A percentile compares a stretch with the other conserved stretches of the same genome.
These are phyloP conservation scores for Solea solea DNA, from an alignment of 2,113 vertebrate species.

Conservation along the genomic window DNA sequence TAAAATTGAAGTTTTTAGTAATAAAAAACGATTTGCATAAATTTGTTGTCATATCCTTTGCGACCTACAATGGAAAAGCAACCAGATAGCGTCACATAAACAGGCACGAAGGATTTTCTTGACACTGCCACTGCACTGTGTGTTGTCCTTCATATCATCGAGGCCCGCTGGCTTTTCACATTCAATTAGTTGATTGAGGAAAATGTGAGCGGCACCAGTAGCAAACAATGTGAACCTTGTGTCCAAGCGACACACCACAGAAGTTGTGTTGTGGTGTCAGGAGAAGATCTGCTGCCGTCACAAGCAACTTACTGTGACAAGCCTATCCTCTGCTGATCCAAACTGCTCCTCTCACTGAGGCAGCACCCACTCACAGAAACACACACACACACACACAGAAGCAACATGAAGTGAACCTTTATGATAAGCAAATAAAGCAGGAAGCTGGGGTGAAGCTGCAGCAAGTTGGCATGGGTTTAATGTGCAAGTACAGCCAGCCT, in stretches of 20 bases:
- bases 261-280: conserved; percentile 75
- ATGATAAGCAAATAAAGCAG: conserved; percentile 48
- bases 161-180: conserved; percentile 77
- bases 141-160: conserved; percentile 76
- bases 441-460: conserved; percentile 43
- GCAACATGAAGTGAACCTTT: conserved; percentile 46
- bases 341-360: conserved; percentile 48
- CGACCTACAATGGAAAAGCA: conserved; percentile 9
- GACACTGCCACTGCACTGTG: conserved; percentile 53
- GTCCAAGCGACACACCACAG: conserved; percentile 74
- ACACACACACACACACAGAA: conserved; percentile 19
- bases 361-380: conserved; percentile 24
- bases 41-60: not conserved
- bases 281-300: conserved; percentile 68
- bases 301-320: conserved; percentile 72
- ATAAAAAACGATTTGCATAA: not conserved
- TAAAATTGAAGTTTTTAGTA: not conserved
- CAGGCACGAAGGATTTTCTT: conserved; percentile 66
- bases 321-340: conserved; percentile 64
- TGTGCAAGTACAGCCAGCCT: conserved; percentile 45
- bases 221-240: conserved; percentile 73
- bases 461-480: conserved; percentile 48
- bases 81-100: conserved; percentile 29
- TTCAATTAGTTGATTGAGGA: conserved; percentile 83
- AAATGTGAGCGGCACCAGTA: conserved; percentile 79